phyloP scores from a whole-genome alignment of 2,797 vertebrate species.

The Geotrypetes seraphini region DNA sequence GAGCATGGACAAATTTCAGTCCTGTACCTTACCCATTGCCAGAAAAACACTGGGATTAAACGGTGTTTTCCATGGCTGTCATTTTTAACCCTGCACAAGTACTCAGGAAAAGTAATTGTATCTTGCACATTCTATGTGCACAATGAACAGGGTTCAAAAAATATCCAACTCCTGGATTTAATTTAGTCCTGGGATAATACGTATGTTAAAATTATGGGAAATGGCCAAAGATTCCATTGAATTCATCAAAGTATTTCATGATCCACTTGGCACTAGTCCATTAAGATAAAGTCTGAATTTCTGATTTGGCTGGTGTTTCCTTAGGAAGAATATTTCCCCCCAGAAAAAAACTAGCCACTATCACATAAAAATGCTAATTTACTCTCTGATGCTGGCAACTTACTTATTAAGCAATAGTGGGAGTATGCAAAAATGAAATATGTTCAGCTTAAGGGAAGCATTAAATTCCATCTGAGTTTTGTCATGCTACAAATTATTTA shows the following conservation, averaged over 20 bases:
- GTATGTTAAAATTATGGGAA: constrained; percentile 13
- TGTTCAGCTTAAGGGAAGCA: constrained; percentile 19
- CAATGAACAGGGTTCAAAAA: background rate
- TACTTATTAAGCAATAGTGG: constrained; percentile 1
- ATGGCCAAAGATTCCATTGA: constrained; percentile 14
- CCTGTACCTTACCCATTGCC: background rate
- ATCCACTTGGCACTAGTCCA: background rate
- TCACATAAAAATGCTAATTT: no score
- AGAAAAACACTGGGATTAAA: background rate
- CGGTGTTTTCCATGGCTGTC: background rate
- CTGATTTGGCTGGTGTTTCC: background rate
- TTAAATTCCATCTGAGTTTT: constrained; percentile 15
- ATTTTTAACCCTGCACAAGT: background rate
- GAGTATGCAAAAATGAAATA: constrained; percentile 1
- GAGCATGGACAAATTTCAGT: constrained; percentile 23
- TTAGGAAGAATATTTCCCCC: background rate
- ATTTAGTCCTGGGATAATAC: constrained; percentile 20
- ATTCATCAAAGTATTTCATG: constrained; percentile 8
- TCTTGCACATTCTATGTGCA: constrained; percentile 8
- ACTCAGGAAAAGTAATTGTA: constrained; percentile 11
- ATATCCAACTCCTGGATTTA: constrained; percentile 25
- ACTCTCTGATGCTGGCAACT: background rate
- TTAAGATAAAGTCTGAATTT: background rate
- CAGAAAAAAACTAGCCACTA: rapidly evolving
- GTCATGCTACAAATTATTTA: no score